Conservation (phyloP, 2,797 vertebrate species). For the Hippopotamyrus pictus region DNA sequence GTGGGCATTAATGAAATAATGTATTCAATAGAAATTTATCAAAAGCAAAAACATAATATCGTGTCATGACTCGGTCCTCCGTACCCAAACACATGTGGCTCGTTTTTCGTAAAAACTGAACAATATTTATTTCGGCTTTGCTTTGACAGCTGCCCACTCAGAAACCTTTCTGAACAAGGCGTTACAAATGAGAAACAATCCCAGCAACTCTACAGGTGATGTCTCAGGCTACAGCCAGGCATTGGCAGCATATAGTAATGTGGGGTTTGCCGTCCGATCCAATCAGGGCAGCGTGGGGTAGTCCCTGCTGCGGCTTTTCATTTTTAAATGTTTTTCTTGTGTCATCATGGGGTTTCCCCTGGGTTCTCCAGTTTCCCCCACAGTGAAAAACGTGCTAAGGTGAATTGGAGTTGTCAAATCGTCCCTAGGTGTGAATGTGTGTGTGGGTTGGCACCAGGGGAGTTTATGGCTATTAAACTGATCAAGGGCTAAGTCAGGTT, state of each 20-base stretch:
- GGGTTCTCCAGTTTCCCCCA: not conserved
- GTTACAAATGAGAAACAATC: not conserved
- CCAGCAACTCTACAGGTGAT: not conserved
- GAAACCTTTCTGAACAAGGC: not conserved
- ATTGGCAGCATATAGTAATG: not conserved
- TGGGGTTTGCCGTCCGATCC: not conserved
- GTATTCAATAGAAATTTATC: not conserved
- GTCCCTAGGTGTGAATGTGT: not conserved
- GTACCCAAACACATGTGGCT: not conserved
- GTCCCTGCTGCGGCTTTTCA: not conserved
- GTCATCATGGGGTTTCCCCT: not conserved
- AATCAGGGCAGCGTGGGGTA: not conserved
- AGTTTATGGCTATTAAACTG: not conserved
- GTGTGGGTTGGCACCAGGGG: not conserved
- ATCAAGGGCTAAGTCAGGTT: not conserved
- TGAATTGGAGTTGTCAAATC: not conserved
- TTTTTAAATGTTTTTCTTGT: not conserved
- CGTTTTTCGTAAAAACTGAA: not conserved
- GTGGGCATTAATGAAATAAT: not conserved
- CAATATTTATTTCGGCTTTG: not conserved
- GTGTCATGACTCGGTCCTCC: not conserved
- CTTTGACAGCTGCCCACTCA: not conserved
- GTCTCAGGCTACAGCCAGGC: not conserved
- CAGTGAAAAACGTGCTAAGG: not conserved
- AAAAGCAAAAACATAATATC: not conserved